A percentile compares a stretch with the other conserved stretches of the same genome.
These are phyloP conservation scores for Dromius quadrimaculatus DNA, from an alignment of 2,888 invertebrate genomes.

Conservation along the genomic window DNA sequence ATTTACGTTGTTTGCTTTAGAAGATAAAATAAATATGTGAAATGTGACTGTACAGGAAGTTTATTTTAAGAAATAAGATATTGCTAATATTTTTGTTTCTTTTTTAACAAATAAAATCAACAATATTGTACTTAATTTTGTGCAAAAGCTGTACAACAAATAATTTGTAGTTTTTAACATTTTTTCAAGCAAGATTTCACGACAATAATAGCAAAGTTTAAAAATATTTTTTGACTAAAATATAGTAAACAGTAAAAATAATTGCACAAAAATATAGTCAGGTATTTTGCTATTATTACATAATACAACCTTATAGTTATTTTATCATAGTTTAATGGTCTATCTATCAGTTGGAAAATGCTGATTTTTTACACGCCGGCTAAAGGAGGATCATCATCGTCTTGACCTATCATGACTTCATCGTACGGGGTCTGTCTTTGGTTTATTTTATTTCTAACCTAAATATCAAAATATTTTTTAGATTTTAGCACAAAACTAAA, in stretches of 20 bases:
- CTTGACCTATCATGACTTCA: slow-evolving; percentile 66
- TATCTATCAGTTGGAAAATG: slow-evolving; percentile 22
- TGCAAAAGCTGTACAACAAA: background rate
- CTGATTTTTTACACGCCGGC: slow-evolving; percentile 54
- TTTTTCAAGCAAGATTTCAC: background rate
- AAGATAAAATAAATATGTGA: slow-evolving; percentile 15
- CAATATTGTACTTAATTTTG: background rate
- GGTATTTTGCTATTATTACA: slow-evolving; percentile 40
- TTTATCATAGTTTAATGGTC: slow-evolving; percentile 36
- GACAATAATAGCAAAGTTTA: slow-evolving; percentile 3
- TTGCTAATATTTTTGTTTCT: too few relatives aligned
- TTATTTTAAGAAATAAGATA: too few relatives aligned
- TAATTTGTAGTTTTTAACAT: too few relatives aligned
- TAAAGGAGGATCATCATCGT: slow-evolving; percentile 63
- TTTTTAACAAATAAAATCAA: too few relatives aligned
- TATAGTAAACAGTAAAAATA: slow-evolving; percentile 11
- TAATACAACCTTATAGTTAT: slow-evolving; percentile 43
- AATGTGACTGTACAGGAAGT: too few relatives aligned
- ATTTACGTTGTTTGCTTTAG: slow-evolving; percentile 3
- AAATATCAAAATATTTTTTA: slow-evolving; percentile 52
- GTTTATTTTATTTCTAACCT: slow-evolving; percentile 62
- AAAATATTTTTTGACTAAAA: background rate
- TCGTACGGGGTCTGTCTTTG: slow-evolving; percentile 64
- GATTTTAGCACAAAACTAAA: too few relatives aligned
- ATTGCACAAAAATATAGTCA: slow-evolving; percentile 45